Evolutionary conservation across 2,797 vertebrate species (phyloP), one percentile per base, ranked within the genome.

Genomic region (Echeneis naucrates): DNA sequence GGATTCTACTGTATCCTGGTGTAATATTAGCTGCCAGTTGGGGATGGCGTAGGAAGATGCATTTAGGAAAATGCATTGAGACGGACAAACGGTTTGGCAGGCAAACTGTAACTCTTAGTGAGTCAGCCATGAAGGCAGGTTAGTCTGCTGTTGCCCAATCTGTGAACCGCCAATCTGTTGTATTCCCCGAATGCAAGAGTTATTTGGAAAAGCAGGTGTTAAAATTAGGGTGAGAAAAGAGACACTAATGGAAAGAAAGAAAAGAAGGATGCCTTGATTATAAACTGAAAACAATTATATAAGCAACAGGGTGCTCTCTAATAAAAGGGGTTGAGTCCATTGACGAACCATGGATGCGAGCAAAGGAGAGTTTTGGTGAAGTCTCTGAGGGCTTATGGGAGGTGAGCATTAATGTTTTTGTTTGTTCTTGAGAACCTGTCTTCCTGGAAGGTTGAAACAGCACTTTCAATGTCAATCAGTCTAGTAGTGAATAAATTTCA

Each of bases 371-470:
- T 72, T 78, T 77, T 62, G 27, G 81, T 77, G 8, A 89, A 87
- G 89, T 91, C 14, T 57, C 1, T 35, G 78, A 80, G 56, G 68
- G 84, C 63, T 59, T 60, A 77, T 40, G 21, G 78, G 87, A 84
- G 52, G 77, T 84, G 68, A 81, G 30, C 24, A 56, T 60, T 65
- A 78, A 54, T 52, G 13, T 77, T 65, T 58, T 68, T 47, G 32
- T 71, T 66, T 38, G 13, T 56, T 69, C 60, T 76, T 63, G 21
- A 83, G 38, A 81, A 72, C 24, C 81, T 54, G 88, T 92, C 91
- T 92, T 91, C 90, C 91, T 87, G 69, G 30, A 84, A 68, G 30
- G 33, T 72, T 80, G 65, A 52, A 75, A 67, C 55, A 61, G 68
- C 50, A 77, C 64, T 77, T 81, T 73, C 78, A 50, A 51, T 73